phyloP scores from a whole-genome alignment of 2,113 vertebrate species.

The Semnornis frantzii region DNA sequence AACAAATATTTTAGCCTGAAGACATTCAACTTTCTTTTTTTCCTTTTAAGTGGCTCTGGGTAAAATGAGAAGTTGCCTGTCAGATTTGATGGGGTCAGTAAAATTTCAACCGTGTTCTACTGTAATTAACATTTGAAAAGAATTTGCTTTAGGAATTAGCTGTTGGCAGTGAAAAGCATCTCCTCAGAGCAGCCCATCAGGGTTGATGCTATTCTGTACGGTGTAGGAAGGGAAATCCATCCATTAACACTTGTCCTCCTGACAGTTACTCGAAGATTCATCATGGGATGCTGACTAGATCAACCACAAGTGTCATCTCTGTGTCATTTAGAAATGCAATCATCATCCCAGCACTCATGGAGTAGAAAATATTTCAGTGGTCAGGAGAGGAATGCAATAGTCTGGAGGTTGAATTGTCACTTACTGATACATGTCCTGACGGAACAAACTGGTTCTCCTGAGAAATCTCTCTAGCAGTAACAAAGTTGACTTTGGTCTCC shows the following conservation, averaged over 20 bases:
- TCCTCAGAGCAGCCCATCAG: neutral
- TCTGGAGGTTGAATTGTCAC: neutral
- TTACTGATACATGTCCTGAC: accelerated
- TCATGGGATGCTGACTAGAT: neutral
- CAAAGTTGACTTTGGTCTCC: neutral
- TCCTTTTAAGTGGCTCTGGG: slow-evolving; percentile 77
- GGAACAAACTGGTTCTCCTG: neutral
- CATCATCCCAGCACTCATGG: neutral
- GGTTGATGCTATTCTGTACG: neutral
- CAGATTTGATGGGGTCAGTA: slow-evolving; percentile 74
- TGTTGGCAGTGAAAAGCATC: slow-evolving; percentile 60
- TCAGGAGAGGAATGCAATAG: neutral
- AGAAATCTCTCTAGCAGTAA: neutral
- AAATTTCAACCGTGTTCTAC: slow-evolving; percentile 74
- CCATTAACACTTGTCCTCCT: neutral
- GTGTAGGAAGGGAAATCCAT: neutral
- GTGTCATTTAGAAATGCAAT: neutral
- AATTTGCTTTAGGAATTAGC: slow-evolving; percentile 82
- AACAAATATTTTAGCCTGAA: slow-evolving; percentile 70
- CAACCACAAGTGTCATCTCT: neutral
- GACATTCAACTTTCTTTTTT: slow-evolving; percentile 58
- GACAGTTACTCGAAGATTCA: neutral
- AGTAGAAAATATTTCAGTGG: neutral
- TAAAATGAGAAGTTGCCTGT: slow-evolving; percentile 80
- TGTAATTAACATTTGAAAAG: slow-evolving; percentile 83